A percentile compares a stretch with the other conserved stretches of the same genome.
phyloP scores from a whole-genome alignment of 2,113 vertebrate species.

The Cervus canadensis region DNA sequence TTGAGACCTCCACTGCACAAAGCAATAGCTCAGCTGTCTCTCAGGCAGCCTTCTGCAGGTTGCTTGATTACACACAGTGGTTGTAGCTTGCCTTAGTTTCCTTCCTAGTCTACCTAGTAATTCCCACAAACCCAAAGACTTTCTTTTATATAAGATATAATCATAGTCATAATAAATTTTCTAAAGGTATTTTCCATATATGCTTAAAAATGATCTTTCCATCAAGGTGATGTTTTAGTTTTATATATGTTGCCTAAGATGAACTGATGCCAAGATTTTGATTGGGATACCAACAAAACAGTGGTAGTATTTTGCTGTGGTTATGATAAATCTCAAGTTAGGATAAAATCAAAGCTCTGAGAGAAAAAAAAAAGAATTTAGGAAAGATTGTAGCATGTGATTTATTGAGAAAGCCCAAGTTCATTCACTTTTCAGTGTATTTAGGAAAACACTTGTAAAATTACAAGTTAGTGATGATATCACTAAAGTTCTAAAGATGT shows the following conservation, averaged over 20 bases:
- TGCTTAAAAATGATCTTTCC: neutral
- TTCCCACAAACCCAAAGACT: fast-evolving
- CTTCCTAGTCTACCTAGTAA: neutral
- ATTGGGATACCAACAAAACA: neutral
- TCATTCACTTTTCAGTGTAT: neutral
- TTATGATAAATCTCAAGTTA: neutral
- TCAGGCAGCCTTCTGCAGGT: neutral
- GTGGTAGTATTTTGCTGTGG: neutral
- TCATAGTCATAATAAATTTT: neutral
- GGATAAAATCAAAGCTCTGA: neutral
- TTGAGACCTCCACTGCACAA: neutral
- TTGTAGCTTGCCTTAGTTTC: neutral
- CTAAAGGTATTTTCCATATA: neutral
- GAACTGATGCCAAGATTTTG: neutral
- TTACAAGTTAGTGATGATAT: neutral
- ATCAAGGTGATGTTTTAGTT: neutral
- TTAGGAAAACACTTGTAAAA: neutral
- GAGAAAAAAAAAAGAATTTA: neutral
- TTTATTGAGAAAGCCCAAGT: neutral
- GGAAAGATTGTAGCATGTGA: neutral
- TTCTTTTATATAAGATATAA: neutral
- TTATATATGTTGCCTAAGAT: neutral
- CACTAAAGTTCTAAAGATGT: neutral
- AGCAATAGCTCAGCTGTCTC: neutral
- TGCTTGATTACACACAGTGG: neutral